A percentile compares a stretch with the other conserved stretches of the same genome.
Conservation (phyloP, 2,888 invertebrate genomes). For the Protonemura montana region DNA sequence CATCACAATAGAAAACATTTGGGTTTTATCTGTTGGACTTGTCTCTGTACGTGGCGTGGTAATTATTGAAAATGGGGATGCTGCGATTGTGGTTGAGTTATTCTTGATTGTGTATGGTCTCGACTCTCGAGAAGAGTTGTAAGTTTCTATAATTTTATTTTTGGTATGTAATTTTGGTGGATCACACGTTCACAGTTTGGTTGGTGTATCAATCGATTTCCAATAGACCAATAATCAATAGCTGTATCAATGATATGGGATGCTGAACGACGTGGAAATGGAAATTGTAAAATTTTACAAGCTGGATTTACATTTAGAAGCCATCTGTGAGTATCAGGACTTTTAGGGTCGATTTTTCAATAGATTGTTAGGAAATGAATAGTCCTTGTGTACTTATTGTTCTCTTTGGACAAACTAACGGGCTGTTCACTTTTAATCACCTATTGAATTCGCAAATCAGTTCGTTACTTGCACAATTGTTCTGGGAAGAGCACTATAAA, state of each 20-base stretch:
- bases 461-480: no score
- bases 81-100: neutral
- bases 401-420: no score
- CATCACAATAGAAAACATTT: constrained; percentile 23
- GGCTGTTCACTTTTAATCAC: no score
- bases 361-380: neutral
- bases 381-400: neutral
- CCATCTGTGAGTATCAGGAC: neutral
- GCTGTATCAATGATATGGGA: neutral
- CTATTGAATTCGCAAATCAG: no score
- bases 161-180: neutral
- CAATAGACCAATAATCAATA: neutral
- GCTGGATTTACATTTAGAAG: neutral
- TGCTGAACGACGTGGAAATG: neutral
- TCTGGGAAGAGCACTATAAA: no score
- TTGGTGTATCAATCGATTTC: neutral
- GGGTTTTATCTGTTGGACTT: neutral
- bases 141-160: neutral
- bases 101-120: neutral
- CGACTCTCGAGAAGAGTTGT: neutral
- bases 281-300: neutral
- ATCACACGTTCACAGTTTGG: constrained; percentile 12
- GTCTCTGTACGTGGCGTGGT: neutral
- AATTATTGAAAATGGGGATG: constrained; percentile 23
- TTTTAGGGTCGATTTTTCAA: neutral